These are phyloP conservation scores for Helostoma temminkii DNA, from an alignment of 2,797 vertebrate genomes.

Conservation along the genomic window DNA sequence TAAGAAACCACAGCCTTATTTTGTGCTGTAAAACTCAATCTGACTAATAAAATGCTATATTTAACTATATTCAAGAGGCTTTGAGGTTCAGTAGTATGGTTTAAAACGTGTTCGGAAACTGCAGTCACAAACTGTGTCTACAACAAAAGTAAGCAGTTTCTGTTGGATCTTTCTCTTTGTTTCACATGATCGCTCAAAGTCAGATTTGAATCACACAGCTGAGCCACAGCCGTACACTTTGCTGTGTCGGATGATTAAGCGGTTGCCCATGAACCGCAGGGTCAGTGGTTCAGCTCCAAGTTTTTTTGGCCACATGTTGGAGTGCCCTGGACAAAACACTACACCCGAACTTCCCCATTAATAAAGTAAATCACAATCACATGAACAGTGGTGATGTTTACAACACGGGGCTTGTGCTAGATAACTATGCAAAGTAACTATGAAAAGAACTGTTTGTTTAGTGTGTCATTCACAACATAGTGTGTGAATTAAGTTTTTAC, in stretches of 20 bases:
- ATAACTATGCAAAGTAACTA: no score
- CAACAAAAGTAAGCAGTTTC: slow-evolving; percentile 15
- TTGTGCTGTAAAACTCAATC: slow-evolving; percentile 22
- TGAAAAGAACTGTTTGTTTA: not conserved
- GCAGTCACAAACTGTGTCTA: slow-evolving; percentile 7
- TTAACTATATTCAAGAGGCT: slow-evolving; percentile 1
- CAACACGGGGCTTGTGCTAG: no score
- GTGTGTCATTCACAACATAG: not conserved
- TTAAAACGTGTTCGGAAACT: not conserved
- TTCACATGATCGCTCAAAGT: slow-evolving; percentile 11
- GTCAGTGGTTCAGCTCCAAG: no score
- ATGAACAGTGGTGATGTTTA: no score
- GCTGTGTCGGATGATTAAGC: no score
- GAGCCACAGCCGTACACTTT: no score
- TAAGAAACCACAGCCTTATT: slow-evolving; percentile 27
- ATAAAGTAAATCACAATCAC: no score
- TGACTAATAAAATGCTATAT: slow-evolving; percentile 22
- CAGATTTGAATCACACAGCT: slow-evolving; percentile 28
- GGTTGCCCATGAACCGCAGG: no score
- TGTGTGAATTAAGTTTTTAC: no score
- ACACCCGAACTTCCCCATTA: no score
- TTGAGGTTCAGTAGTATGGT: not conserved
- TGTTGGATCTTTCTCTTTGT: slow-evolving; percentile 32
- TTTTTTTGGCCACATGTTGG: no score
- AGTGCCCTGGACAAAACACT: no score